Base-by-base conservation (phyloP, 1,140 invertebrate genomes). In the Cryptotermes secundus region DNA sequence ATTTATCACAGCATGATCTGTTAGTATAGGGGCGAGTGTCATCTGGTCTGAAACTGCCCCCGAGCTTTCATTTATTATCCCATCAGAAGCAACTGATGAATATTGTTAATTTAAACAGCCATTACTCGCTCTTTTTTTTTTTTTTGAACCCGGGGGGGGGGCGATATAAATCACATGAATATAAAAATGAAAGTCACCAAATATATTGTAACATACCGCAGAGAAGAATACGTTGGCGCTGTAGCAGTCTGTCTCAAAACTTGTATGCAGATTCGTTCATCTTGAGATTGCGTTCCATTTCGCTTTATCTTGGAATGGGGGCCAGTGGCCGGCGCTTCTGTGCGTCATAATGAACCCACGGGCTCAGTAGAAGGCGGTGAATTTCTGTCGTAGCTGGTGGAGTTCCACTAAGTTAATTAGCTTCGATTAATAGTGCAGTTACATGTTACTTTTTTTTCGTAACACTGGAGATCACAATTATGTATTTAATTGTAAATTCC, bases 81-180 rank as follows among this genome's bases (percentile, higher is more conserved):
- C 59, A 72, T 72, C 59, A 72, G 14, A 72, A n/a, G 26, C 59
- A 72, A 72, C 59, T 72, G 59, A 72, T 72, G 59, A 72, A 72
- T 72, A 72, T 72, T 72, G 59, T 72, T 72, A 72, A 72, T 72
- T 72, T 26, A 72, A 72, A 72, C 59, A 72, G n/a, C 59, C 59
- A 72, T 72, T 72, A 72, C 59, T 72, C 59, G 45, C 45, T 49
- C 45, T 49, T 49, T 49, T 42, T 42, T 42, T 59, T 12, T 59
- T 59, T 59, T 72, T n/a, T 31, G n/a, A 72, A n/a, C 10, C 10
- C 7, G 59, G 7, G 26, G 6, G 59, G 26, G 59, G n/a, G 59
- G 6, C n/a, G n/a, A 31, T 72, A 72, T 72, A 26, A 72, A 72
- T 72, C 59, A 72, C 59, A 14, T 72, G 59, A n/a, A 14, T 72